These are phyloP conservation scores for Boloria euphrosyne DNA, from an alignment of 2,888 invertebrate species.

Conservation along the genomic window DNA sequence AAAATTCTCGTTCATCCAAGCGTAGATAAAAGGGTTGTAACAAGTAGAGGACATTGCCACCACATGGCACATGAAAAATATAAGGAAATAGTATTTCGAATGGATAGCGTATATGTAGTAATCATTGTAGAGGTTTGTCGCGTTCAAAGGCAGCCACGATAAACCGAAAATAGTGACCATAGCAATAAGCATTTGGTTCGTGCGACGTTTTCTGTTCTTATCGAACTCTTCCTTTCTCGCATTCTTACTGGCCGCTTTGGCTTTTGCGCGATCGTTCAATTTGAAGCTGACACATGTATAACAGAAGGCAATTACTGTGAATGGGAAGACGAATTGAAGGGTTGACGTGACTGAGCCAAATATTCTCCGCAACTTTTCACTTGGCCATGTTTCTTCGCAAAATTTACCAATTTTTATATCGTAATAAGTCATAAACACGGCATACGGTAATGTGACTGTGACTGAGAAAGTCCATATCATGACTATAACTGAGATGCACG, in stretches of 20 bases:
- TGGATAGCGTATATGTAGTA: constrained; percentile 88
- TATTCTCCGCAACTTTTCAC: constrained; percentile 87
- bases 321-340: constrained; percentile 97
- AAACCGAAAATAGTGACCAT: constrained; percentile 98
- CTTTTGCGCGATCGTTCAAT: constrained; percentile 90
- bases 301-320: constrained; percentile 95
- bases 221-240: constrained; percentile 95
- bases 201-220: constrained; percentile 93
- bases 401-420: constrained; percentile 78
- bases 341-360: constrained; percentile 94
- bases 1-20: constrained; percentile 98
- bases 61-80: constrained; percentile 94
- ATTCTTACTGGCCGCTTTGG: constrained; percentile 92
- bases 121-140: constrained; percentile 93
- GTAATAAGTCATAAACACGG: constrained; percentile 88
- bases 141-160: constrained; percentile 97
- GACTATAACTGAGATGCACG: constrained; percentile 92
- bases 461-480: constrained; percentile 96
- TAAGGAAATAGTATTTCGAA: constrained; percentile 92
- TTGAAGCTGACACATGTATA: constrained; percentile 96
- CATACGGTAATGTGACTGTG: constrained; percentile 94
- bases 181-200: constrained; percentile 98
- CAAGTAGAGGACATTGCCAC: constrained; percentile 98
- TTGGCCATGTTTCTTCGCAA: constrained; percentile 96
- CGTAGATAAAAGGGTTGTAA: constrained; percentile 98